Base-by-base conservation (phyloP, 2,888 invertebrate species). In the Agrotis clavis region DNA sequence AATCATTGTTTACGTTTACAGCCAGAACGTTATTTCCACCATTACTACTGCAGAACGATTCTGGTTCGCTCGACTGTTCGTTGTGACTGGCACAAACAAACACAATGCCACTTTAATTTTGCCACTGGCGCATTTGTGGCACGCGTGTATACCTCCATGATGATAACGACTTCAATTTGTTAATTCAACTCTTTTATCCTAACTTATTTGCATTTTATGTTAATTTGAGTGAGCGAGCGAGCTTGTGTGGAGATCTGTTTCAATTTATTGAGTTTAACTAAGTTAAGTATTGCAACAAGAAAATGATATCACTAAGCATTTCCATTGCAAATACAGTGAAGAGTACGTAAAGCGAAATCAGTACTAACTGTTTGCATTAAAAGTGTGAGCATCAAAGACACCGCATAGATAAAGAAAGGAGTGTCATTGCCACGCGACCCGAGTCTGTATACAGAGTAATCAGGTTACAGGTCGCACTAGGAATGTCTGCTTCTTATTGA, bases 401-500 rank as follows among this genome's bases (percentile, higher is more conserved):
- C 76, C 82, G 84, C 79, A 47, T 45, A 71, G 84, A 86, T 81
- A 84, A 85, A 84, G 84, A 85, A 83, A 84, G 79, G 72, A 81
- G 81, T 68, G 79, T 81, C 81, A 82, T 76, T 81, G 84, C 74
- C 79, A 77, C 74, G 70, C 70, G 77, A 81, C 74, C 78, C 75
- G 73, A 79, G 83, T 76, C 80, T 78, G 47, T 64, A 54, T 61
- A 78, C 60, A 63, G 41, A 74, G 83, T 89, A 90, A 91, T 89
- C 86, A 88, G 91, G 91, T 89, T 88, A 90, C 89, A 89, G 92
- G 92, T 92, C 91, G 85, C 86, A 80, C 81, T 86, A 87, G 91
- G 95, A 93, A 96, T 95, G 94, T 89, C 86, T 88, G 88, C 89
- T 87, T 89, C 91, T 92, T 92, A 93, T 94, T 94, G 94, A 92